Conservation (phyloP, 64 coral and sea anemone species). For the Stylophora pistillata region DNA sequence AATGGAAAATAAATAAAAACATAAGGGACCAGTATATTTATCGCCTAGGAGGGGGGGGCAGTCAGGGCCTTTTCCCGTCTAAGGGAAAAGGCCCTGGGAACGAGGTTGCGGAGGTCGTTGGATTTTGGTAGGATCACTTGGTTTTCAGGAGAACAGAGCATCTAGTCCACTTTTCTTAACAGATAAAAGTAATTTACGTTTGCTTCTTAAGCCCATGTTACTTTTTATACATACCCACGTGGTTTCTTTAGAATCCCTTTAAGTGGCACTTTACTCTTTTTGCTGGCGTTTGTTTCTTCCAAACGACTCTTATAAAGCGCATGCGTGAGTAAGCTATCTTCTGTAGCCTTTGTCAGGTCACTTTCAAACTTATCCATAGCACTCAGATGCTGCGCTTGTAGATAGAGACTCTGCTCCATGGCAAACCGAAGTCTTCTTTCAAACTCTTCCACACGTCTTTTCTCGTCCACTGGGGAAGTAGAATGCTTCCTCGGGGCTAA, state of each 20-base stretch:
- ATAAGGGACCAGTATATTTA: too few relatives aligned
- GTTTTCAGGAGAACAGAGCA: too few relatives aligned
- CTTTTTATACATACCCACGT: conserved; percentile 36
- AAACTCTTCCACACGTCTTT: conserved; percentile 79
- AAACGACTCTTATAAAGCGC: conserved; percentile 51
- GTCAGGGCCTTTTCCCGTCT: too few relatives aligned
- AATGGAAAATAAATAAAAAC: background rate
- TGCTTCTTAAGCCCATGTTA: too few relatives aligned
- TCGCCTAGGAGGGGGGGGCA: too few relatives aligned
- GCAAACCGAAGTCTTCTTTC: conserved; percentile 83
- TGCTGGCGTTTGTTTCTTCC: background rate
- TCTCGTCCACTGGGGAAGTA: conserved; percentile 75
- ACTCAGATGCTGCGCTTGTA: conserved; percentile 75
- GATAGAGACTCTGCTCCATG: conserved; percentile 86
- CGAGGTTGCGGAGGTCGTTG: too few relatives aligned
- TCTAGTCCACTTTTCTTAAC: too few relatives aligned
- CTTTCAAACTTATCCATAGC: conserved; percentile 73
- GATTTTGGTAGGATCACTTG: too few relatives aligned
- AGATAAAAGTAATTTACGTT: too few relatives aligned
- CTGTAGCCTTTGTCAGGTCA: conserved; percentile 69
- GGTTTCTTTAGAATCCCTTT: conserved; percentile 91
- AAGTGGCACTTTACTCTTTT: conserved; percentile 57
- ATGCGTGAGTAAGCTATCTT: conserved; percentile 78
- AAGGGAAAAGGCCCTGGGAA: too few relatives aligned
- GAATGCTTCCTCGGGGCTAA: conserved; percentile 26